Base-by-base conservation (phyloP, 1,140 invertebrate species). In the Rhopalosiphum padi region DNA sequence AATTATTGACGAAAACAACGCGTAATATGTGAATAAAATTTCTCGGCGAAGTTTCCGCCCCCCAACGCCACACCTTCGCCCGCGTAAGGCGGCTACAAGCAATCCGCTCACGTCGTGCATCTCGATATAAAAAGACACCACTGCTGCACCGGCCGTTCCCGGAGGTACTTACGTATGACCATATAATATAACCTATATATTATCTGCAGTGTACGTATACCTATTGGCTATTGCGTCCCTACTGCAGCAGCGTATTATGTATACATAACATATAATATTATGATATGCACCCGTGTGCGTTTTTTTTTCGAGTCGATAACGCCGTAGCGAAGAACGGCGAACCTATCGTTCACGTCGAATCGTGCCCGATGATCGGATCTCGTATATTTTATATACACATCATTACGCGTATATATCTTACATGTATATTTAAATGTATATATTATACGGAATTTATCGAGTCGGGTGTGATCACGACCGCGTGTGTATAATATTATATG, bases 391-490 rank as follows among this genome's bases (percentile, higher is more conserved):
- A 83, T 68, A n/a, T 68, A 68, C 60, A 77, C 30, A 77, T 77
- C 60, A 77, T 77, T n/a, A 77, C 30, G 30, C 60, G 30, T 41
- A 41, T 41, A 41, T 4, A 30, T 11, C 15, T 11, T 68, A 68
- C 9, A 43, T 85, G 23, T 82, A 51, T 43, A 41, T 41, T 25
- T 25, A 25, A 85, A 41, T 41, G 22, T 15, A 11, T 85, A 25
- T 35, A n/a, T 37, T n/a, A 35, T 41, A 43, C 51, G 35, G 88
- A 90, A 53, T 88, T 90, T 90, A 90, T 90, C 22, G 46, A 90
- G n/a, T 53, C 88, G 88, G 53, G 46, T 90, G 25, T 46, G 86
- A 88, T 88, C 86, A 51, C 83, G 83, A 85, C 37, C 41, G 41
- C 60, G 60, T n/a, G 15, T 77, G 60, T 77, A 77, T n/a, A 68